Conservation (phyloP, 2,113 vertebrate genomes). For the Ciconia boyciana region DNA sequence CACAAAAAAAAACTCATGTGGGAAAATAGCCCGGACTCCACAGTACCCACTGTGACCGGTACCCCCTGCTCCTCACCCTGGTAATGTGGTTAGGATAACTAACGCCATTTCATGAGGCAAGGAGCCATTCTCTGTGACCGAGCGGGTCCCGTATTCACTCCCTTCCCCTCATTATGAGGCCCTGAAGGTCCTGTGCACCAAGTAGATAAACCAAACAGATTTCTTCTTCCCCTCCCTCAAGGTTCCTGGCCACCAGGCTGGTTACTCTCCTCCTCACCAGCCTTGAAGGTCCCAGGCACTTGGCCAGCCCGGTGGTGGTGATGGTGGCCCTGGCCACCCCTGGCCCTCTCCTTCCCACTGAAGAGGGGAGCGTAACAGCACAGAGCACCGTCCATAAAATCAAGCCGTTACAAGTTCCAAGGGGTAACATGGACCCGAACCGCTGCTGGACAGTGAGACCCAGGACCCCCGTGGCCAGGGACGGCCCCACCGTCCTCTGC, state of each 20-base stretch:
- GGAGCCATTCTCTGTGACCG: no score
- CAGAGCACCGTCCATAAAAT: neutral
- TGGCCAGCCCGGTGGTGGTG: no score
- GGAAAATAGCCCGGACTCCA: neutral
- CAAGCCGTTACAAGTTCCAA: neutral
- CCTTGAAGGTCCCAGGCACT: neutral
- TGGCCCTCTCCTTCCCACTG: no score
- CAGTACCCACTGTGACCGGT: neutral
- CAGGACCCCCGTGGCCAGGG: no score
- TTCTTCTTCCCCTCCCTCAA: neutral
- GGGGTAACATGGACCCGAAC: neutral
- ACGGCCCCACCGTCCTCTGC: no score
- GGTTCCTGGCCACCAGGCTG: accelerated
- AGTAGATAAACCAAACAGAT: neutral
- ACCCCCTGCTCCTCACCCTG: neutral
- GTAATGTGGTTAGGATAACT: no score
- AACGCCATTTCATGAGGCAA: no score
- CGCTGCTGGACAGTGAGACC: neutral
- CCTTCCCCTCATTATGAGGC: neutral
- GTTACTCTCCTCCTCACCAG: neutral
- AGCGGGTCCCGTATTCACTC: accelerated
- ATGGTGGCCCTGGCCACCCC: neutral
- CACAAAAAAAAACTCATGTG: neutral
- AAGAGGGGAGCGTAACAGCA: neutral
- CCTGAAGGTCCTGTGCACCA: neutral